Base-by-base conservation (phyloP, 2,888 invertebrate genomes). In the Nowickia ferox region DNA sequence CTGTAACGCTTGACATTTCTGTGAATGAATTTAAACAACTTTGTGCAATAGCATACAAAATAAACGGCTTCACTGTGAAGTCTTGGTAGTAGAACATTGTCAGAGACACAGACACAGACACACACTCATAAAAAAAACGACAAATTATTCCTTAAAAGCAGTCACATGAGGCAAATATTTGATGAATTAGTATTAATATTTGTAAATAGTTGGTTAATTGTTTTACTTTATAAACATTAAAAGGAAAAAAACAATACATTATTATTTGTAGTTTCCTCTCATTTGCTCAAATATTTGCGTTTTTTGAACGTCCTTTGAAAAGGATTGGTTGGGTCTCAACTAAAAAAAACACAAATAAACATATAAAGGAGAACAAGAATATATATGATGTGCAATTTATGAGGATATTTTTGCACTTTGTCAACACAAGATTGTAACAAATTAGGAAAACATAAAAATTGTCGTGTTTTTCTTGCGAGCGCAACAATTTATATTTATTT, bases 1-100 rank as follows among this genome's bases (percentile, higher is more conserved):
- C 85, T 59, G 85, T 85, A 75, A 82, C 78, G 75, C 55, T 78
- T 82, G 75, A 78, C 59, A 78, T 82, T 82, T 81, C 59, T 69
- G 19, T 78, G 65, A 71, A 57, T 30, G 46, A 71, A 57, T 65
- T 83, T n/a, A 59, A 44, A 19, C 55, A 77, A 63, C 76, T 51
- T 65, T 71, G 19, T 51, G 57, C 30, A 77, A 71, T 71, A 77
- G 65, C 65, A 83, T 65, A 65, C n/a, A 57, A 55, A 66, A 66
- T 38, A 44, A 66, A 76, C 10, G 44, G 53, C 44, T 19, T 42
- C 15, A 30, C 30, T 30, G 30, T 30, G 30, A 30, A 30, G 30
- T 6, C 30, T 30, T 30, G 0, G 6, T 1, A 59, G 42, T 59
- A 61, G 42, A n/a, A 44, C 22, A 51, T 19, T 3, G 11, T 19